A percentile compares a stretch with the other conserved stretches of the same genome.
Conservation (phyloP, 2,888 invertebrate species). For the Zygogramma bicolorata region DNA sequence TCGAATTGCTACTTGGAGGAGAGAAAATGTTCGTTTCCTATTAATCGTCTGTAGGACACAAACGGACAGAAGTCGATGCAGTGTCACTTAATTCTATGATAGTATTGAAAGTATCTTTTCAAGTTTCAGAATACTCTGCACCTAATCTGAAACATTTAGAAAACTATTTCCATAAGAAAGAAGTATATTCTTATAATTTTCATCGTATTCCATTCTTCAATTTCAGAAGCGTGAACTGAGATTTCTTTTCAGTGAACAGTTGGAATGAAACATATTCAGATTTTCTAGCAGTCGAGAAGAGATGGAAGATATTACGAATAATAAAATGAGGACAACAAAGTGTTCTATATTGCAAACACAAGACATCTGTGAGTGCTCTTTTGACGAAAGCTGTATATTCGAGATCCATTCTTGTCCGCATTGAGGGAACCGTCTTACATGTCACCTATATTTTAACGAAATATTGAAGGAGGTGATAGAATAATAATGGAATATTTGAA, state of each 20-base stretch:
- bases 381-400: slow-evolving; percentile 30
- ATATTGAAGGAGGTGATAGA: not conserved
- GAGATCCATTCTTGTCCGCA: slow-evolving; percentile 17
- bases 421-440: not conserved
- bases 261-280: slow-evolving; percentile 20
- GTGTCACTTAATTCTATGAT: too few relatives aligned
- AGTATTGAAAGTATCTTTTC: too few relatives aligned
- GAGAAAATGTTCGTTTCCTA: too few relatives aligned
- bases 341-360: slow-evolving; percentile 33
- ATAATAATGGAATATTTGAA: not conserved
- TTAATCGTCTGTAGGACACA: too few relatives aligned
- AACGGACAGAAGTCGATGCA: too few relatives aligned
- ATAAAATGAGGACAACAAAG: slow-evolving; percentile 33
- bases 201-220: not conserved
- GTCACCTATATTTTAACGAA: not conserved
- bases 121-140: too few relatives aligned
- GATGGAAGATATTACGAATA: slow-evolving; percentile 32
- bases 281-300: slow-evolving; percentile 22
- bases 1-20: too few relatives aligned
- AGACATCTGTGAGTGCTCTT: slow-evolving; percentile 32
- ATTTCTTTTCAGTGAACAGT: not conserved
- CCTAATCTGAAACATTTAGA: too few relatives aligned
- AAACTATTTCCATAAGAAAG: too few relatives aligned
- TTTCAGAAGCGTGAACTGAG: not conserved
- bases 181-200: too few relatives aligned